Evolutionary conservation across 2,113 vertebrate species (phyloP), one percentile per base, ranked within the genome.

Genomic region (Agapornis roseicollis): DNA sequence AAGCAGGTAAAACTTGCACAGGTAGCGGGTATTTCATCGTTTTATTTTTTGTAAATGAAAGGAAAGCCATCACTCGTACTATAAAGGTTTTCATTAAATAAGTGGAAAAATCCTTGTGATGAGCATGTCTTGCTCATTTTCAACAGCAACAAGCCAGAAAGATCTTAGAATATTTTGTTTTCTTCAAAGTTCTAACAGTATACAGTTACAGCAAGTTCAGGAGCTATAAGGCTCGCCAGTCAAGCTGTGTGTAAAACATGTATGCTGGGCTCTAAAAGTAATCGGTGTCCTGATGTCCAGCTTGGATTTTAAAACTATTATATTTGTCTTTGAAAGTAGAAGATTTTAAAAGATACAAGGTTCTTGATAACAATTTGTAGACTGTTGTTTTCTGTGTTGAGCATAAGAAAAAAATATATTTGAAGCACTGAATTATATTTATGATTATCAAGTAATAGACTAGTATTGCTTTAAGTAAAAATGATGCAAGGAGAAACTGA

Each of bases 171-270:
- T 68, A 70, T 25, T 65, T 53, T 33, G 3, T 27, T 7, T 17
- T 60, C 31, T 52, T 80, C 58, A 29, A 64, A 70, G 10, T 6
- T 78, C 7, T 23, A 77, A 31, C 9, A 55, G 7, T n/a, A 24
- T 23, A 66, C 2, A 20, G 5, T 17, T 24, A 35, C 22, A 88
- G 13, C 8, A 58, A 77, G 8, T 61, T 90, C 42, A 58, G 11
- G 10, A 65, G 9, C 7, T 42, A 2, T n/a, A 72, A 56, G 3
- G 19, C 58, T 81, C 39, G 64, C 10, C 13, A 60, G 35, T 47
- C 61, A 52, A 80, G 5, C 4, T 70, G 24, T 49, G 69, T 2
- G 1, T 17, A 47, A 72, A 46, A 8, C 0, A 0, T 13, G 3
- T 41, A 65, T 42, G 10, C 17, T 47, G 41, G 16, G 8, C 14